Conservation (phyloP, 1,140 invertebrate genomes). For the Gerris buenoi region DNA sequence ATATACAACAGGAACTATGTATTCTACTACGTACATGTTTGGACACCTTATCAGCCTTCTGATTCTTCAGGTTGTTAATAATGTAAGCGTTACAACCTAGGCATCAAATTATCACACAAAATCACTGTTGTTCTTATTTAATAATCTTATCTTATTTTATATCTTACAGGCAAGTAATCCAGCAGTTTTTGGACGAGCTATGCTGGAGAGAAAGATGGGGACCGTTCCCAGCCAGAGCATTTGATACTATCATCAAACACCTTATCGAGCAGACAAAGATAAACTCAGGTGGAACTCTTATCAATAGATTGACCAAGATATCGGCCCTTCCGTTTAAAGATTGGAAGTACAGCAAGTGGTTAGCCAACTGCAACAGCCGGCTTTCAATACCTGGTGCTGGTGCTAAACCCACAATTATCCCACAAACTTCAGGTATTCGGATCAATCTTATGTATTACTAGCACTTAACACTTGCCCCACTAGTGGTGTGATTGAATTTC, state of each 20-base stretch:
- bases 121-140: too few relatives aligned
- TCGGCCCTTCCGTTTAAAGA: constrained; percentile 62
- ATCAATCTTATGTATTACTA: too few relatives aligned
- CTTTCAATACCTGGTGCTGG: not conserved
- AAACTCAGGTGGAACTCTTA: constrained; percentile 35
- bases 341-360: constrained; percentile 46
- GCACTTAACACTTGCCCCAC: too few relatives aligned
- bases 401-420: not conserved
- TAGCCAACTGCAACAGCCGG: constrained; percentile 13
- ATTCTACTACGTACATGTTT: too few relatives aligned
- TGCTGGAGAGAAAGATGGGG: constrained; percentile 66
- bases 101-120: too few relatives aligned
- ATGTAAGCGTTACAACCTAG: too few relatives aligned
- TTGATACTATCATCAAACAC: constrained; percentile 63
- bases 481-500: too few relatives aligned
- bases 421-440: too few relatives aligned
- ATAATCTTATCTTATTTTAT: too few relatives aligned
- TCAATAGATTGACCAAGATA: constrained; percentile 44
- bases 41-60: too few relatives aligned
- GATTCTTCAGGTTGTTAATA: too few relatives aligned
- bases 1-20: too few relatives aligned
- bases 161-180: constrained; percentile 63
- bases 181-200: constrained; percentile 76
- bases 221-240: constrained; percentile 52
- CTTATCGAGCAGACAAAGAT: constrained; percentile 58